phyloP scores from a whole-genome alignment of 2,888 invertebrate genomes.

The Zelleria hepariella region DNA sequence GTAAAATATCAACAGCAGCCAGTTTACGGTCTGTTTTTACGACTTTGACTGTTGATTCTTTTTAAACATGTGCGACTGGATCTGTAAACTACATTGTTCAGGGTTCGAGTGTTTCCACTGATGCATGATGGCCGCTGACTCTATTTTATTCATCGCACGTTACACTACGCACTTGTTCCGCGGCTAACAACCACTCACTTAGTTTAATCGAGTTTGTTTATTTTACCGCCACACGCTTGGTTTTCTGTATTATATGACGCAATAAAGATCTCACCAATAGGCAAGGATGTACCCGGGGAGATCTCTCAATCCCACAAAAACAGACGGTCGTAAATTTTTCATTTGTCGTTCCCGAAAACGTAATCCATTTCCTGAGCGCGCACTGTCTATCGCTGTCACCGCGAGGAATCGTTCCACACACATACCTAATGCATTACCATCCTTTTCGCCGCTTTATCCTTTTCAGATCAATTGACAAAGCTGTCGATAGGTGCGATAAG shows the following conservation, averaged over 20 bases:
- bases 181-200: not conserved
- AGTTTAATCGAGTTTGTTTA: not conserved
- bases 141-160: not conserved
- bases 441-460: not conserved
- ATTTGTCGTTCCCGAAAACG: slow-evolving; percentile 25
- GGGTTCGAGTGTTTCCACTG: slow-evolving; percentile 31
- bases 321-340: slow-evolving; percentile 24
- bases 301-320: slow-evolving; percentile 17
- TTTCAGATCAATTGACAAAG: not conserved
- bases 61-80: slow-evolving; percentile 64
- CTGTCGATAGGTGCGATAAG: not conserved
- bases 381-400: slow-evolving; percentile 15
- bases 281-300: not conserved
- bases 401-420: not conserved
- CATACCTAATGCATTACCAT: not conserved
- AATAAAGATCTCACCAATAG: not conserved
- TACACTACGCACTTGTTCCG: not conserved
- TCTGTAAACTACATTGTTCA: slow-evolving; percentile 66
- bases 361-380: slow-evolving; percentile 23
- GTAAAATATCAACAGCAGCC: slow-evolving; percentile 60
- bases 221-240: not conserved
- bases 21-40: slow-evolving; percentile 64
- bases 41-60: slow-evolving; percentile 68
- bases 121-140: not conserved
- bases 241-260: not conserved